Percentiles rank a stretch among this genome's conserved stretches.
Evolutionary conservation across 2,797 vertebrate species (phyloP).

Genomic region (Micrastur ruficollis): DNA sequence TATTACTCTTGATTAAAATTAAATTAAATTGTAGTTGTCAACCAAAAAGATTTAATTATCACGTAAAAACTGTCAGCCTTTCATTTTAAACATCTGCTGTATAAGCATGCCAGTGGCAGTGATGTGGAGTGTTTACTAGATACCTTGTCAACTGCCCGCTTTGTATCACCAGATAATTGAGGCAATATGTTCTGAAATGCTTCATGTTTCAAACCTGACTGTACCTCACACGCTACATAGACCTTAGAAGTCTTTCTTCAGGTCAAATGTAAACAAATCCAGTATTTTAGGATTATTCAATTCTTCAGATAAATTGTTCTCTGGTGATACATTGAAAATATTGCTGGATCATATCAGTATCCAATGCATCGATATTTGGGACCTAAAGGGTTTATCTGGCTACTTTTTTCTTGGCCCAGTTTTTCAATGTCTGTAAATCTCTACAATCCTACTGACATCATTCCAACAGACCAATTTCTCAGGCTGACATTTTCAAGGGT

Average conservation of each 20-base stretch:
- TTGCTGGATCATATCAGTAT: neutral
- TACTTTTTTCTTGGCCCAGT: neutral
- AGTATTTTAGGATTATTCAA: neutral
- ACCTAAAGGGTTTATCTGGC: neutral
- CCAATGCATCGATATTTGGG: neutral
- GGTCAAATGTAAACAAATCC: neutral
- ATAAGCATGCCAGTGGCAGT: constrained; percentile 30
- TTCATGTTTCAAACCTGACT: neutral
- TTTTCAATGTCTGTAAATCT: neutral
- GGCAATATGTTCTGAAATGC: constrained; percentile 17
- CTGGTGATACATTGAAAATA: neutral
- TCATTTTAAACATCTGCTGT: constrained; percentile 73
- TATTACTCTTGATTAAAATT: constrained; percentile 76
- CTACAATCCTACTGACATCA: neutral
- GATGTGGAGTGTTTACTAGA: constrained; percentile 56
- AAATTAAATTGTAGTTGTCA: constrained; percentile 73
- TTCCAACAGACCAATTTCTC: neutral
- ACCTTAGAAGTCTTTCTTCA: neutral
- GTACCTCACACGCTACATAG: neutral
- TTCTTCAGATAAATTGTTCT: neutral
- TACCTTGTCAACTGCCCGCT: constrained; percentile 45
- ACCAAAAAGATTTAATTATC: constrained; percentile 69
- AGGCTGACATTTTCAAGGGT: neutral
- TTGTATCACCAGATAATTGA: constrained; percentile 28
- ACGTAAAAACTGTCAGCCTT: constrained; percentile 65